A percentile compares a stretch with the other conserved stretches of the same genome.
phyloP scores from a whole-genome alignment of 2,888 invertebrate genomes.

The Byasa hedistus region DNA sequence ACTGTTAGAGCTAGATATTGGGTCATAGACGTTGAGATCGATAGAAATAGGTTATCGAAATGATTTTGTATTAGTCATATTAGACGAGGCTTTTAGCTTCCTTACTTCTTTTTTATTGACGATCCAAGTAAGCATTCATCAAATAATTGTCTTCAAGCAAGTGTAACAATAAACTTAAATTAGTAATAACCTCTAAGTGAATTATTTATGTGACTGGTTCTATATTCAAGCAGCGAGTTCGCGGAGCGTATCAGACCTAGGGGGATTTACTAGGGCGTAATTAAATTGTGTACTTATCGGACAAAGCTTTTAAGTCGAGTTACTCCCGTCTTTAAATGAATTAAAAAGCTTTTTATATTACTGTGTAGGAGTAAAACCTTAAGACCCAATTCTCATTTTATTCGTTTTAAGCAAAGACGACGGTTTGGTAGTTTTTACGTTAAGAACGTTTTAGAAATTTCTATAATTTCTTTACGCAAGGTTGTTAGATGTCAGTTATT shows the following conservation, averaged over 20 bases:
- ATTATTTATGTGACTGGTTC: not conserved
- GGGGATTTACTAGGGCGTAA: slow-evolving; percentile 4
- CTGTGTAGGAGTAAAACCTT: not conserved
- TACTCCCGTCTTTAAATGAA: not conserved
- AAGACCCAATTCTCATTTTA: not conserved
- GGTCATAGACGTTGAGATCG: too few relatives aligned
- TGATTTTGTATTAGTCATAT: too few relatives aligned
- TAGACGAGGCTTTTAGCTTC: too few relatives aligned
- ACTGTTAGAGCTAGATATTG: too few relatives aligned
- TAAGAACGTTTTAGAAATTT: too few relatives aligned
- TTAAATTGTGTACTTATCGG: slow-evolving; percentile 7
- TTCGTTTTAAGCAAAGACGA: not conserved
- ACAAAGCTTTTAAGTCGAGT: not conserved
- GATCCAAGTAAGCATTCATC: not conserved
- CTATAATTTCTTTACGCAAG: too few relatives aligned
- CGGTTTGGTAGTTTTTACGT: not conserved
- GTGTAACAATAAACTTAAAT: not conserved
- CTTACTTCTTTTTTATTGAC: too few relatives aligned
- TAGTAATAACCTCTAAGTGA: not conserved
- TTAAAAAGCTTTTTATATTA: slow-evolving; percentile 5
- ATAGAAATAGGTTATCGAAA: too few relatives aligned
- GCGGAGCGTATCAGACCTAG: not conserved
- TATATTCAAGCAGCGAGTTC: not conserved
- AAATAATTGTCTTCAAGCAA: not conserved
- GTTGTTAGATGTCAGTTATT: too few relatives aligned